Evolutionary conservation across 2,888 invertebrate species (phyloP).

Genomic region (Euplagia quadripunctaria): DNA sequence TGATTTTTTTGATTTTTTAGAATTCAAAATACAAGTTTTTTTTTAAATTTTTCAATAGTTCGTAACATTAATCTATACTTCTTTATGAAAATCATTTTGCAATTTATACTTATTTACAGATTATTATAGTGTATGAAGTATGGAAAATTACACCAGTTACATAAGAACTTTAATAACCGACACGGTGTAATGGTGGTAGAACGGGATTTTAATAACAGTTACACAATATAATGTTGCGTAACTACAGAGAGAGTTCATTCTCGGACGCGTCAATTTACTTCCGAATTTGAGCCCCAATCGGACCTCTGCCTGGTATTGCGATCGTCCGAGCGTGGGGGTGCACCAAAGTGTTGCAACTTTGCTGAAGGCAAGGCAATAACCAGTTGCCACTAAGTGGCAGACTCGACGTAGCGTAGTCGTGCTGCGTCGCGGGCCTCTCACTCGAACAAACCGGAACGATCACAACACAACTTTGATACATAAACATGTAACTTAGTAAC

Average conservation of each 20-base stretch:
- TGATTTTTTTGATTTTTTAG: too few species aligned
- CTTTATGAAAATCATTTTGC: not conserved
- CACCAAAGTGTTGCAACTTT: constrained; percentile 61
- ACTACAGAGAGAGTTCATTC: constrained; percentile 72
- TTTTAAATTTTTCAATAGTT: too few species aligned
- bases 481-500: constrained; percentile 60
- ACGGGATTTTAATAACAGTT: constrained; percentile 56
- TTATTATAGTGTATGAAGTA: constrained; percentile 10
- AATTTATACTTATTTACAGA: constrained; percentile 7
- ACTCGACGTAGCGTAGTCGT: constrained; percentile 79
- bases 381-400: constrained; percentile 80
- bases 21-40: too few species aligned
- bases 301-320: constrained; percentile 41
- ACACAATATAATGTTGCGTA: constrained; percentile 76
- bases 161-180: constrained; percentile 15
- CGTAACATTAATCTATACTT: too few species aligned
- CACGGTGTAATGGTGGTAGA: constrained; percentile 29
- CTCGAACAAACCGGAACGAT: constrained; percentile 29
- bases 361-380: constrained; percentile 51
- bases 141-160: constrained; percentile 28
- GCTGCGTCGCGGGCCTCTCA: constrained; percentile 49
- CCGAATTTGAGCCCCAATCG: constrained; percentile 71
- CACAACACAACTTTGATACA: constrained; percentile 34
- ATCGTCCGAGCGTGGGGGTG: constrained; percentile 50
- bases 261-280: constrained; percentile 72